Conservation (phyloP, 2,888 invertebrate species). For the Watsonalla binaria region DNA sequence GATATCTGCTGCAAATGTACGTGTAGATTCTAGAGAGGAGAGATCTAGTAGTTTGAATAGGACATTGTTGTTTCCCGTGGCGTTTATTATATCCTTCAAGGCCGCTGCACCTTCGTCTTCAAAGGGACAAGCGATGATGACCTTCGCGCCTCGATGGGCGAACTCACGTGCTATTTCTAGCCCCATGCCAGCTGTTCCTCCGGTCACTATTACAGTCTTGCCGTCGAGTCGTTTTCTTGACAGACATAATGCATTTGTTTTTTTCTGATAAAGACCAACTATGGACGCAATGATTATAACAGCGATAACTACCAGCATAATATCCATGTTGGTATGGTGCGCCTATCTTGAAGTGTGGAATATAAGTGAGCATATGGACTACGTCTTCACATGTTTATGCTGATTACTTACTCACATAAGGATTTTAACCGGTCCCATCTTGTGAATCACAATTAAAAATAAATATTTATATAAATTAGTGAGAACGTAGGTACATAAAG, state of each 20-base stretch:
- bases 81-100: slow-evolving; percentile 21
- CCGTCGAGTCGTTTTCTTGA: slow-evolving; percentile 12
- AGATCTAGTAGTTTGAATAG: slow-evolving; percentile 63
- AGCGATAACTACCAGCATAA: slow-evolving; percentile 8
- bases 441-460: too few species aligned
- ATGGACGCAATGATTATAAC: slow-evolving; percentile 10
- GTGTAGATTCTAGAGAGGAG: slow-evolving; percentile 70
- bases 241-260: slow-evolving; percentile 27
- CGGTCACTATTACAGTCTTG: not conserved
- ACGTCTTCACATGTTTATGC: too few species aligned
- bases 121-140: slow-evolving; percentile 85
- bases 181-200: slow-evolving; percentile 81
- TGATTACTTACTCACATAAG: too few species aligned
- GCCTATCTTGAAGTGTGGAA: too few species aligned
- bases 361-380: too few species aligned
- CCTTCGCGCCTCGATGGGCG: slow-evolving; percentile 83
- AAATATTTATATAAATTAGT: too few species aligned
- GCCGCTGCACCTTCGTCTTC: slow-evolving; percentile 80
- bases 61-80: slow-evolving; percentile 31
- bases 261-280: slow-evolving; percentile 20
- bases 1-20: slow-evolving; percentile 76
- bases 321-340: slow-evolving; percentile 11
- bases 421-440: too few species aligned
- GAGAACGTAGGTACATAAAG: too few species aligned
- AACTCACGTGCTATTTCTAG: slow-evolving; percentile 84